Evolutionary conservation across 2,888 invertebrate species (phyloP).

Genomic region (Endomychus coccineus): DNA sequence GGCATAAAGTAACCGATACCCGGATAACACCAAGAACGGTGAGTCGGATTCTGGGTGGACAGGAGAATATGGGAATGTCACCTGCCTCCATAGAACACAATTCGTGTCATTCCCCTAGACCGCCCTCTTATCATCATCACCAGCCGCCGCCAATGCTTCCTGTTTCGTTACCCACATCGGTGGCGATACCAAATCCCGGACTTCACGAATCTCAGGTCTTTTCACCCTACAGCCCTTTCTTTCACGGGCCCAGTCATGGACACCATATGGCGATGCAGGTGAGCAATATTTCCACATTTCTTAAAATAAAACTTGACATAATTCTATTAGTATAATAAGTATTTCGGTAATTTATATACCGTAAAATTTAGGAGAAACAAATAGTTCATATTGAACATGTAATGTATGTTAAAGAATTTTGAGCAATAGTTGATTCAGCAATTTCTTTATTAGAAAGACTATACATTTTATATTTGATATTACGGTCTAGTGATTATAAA

Average conservation of each 20-base stretch:
- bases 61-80: constrained; percentile 69
- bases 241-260: constrained; percentile 52
- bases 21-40: constrained; percentile 86
- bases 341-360: too few relatives aligned
- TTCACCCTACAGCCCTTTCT: constrained; percentile 86
- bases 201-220: constrained; percentile 91
- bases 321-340: too few relatives aligned
- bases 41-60: constrained; percentile 70
- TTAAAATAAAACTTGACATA: too few relatives aligned
- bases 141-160: constrained; percentile 76
- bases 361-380: too few relatives aligned
- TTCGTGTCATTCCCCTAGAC: constrained; percentile 53
- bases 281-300: too few relatives aligned
- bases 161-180: constrained; percentile 85
- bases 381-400: too few relatives aligned
- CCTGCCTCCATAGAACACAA: constrained; percentile 56
- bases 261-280: constrained; percentile 47
- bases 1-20: constrained; percentile 95
- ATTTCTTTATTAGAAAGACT: too few relatives aligned
- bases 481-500: too few relatives aligned
- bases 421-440: too few relatives aligned
- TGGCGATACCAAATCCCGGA: constrained; percentile 94
- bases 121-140: constrained; percentile 63
- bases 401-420: too few relatives aligned
- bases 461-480: too few relatives aligned